Evolutionary conservation across 2,888 invertebrate genomes (phyloP).

Genomic region (Drosophila lacicola): DNA sequence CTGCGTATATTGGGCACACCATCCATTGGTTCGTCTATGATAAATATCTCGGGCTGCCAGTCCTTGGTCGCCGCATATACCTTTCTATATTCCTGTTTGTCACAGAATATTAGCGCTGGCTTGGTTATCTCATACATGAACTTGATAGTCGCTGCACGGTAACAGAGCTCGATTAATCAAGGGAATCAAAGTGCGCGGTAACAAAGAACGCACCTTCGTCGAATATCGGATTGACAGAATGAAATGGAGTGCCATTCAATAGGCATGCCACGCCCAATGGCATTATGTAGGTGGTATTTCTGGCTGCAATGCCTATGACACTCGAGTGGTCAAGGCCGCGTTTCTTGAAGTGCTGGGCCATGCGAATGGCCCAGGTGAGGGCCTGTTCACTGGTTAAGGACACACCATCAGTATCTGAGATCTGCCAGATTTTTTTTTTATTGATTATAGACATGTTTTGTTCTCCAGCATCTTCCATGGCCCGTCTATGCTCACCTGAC

Average conservation of each 20-base stretch:
- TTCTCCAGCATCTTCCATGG: neutral
- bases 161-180: neutral
- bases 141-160: conserved; percentile 39
- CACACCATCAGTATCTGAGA: conserved; percentile 58
- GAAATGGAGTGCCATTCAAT: conserved; percentile 4
- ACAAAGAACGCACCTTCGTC: conserved; percentile 1
- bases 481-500: conserved; percentile 27
- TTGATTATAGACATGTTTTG: neutral
- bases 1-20: conserved; percentile 51
- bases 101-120: conserved; percentile 62
- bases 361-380: conserved; percentile 56
- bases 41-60: conserved; percentile 54
- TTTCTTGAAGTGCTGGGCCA: conserved; percentile 61
- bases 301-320: conserved; percentile 67
- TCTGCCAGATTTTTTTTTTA: conserved; percentile 37
- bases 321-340: conserved; percentile 57
- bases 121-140: conserved; percentile 55
- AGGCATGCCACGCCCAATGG: conserved; percentile 9
- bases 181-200: neutral
- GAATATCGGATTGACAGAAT: conserved; percentile 1
- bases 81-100: conserved; percentile 51
- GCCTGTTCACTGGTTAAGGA: conserved; percentile 57
- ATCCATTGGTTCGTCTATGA: conserved; percentile 50
- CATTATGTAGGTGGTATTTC: conserved; percentile 3
- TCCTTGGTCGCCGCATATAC: conserved; percentile 44